Evolutionary conservation across 2,888 invertebrate species (phyloP).

Genomic region (Aromia moschata): DNA sequence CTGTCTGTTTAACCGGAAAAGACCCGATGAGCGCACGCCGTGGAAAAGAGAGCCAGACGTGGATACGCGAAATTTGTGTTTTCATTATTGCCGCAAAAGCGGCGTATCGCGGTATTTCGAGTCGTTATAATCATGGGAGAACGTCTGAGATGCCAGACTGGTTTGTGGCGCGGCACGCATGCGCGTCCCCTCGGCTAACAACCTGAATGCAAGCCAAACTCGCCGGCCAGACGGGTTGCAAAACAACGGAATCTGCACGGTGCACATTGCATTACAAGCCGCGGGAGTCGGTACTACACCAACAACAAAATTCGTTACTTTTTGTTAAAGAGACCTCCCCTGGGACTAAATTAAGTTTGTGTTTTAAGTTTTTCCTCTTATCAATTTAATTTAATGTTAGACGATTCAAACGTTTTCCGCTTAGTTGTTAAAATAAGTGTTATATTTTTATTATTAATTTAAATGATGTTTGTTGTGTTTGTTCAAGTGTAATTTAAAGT

Average conservation of each 20-base stretch:
- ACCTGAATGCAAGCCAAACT: conserved; percentile 57
- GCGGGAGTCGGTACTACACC: conserved; percentile 51
- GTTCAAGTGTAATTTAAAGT: conserved; percentile 57
- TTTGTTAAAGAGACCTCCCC: conserved; percentile 35
- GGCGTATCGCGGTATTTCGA: conserved; percentile 35
- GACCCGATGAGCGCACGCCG: no score
- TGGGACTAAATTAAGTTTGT: conserved; percentile 43
- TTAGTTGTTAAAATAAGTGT: conserved; percentile 37
- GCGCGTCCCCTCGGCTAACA: conserved; percentile 52
- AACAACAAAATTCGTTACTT: conserved; percentile 50
- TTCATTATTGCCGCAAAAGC: not conserved
- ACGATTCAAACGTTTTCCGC: conserved; percentile 21
- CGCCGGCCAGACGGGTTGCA: conserved; percentile 60
- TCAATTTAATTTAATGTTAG: conserved; percentile 35
- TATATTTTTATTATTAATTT: conserved; percentile 32
- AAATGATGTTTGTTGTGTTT: conserved; percentile 62
- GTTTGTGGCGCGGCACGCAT: conserved; percentile 51
- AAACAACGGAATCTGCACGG: conserved; percentile 61
- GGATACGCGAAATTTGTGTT: no score
- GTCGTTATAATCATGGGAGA: conserved; percentile 43
- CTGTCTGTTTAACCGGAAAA: no score
- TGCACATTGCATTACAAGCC: conserved; percentile 62
- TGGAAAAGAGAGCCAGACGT: no score
- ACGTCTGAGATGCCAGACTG: conserved; percentile 56
- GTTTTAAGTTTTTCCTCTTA: conserved; percentile 43